A percentile compares a stretch with the other conserved stretches of the same genome.
phyloP scores from a whole-genome alignment of 2,888 invertebrate species.

The Apotomis capreana region DNA sequence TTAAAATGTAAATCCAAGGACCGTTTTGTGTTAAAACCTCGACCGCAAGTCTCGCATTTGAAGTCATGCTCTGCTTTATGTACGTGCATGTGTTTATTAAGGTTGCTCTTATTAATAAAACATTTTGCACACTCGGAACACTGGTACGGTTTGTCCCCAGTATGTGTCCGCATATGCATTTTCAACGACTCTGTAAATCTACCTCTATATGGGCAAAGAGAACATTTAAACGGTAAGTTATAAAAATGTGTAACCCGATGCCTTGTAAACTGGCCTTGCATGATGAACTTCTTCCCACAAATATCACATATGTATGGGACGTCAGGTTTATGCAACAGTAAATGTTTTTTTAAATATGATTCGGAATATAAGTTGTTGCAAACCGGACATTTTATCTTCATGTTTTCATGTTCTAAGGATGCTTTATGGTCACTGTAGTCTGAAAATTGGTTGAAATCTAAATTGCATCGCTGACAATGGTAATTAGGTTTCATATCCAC shows the following conservation, averaged over 20 bases:
- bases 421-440: conserved; percentile 66
- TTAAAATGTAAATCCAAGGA: conserved; percentile 69
- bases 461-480: conserved; percentile 63
- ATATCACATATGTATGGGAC: conserved; percentile 69
- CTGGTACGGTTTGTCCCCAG: conserved; percentile 74
- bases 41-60: conserved; percentile 68
- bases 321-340: conserved; percentile 59
- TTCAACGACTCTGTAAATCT: conserved; percentile 70
- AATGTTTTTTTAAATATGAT: conserved; percentile 66
- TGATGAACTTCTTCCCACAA: conserved; percentile 69
- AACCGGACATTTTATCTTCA: conserved; percentile 60
- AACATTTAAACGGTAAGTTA: conserved; percentile 61
- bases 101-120: conserved; percentile 73
- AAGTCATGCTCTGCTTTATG: conserved; percentile 66
- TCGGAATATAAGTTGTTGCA: conserved; percentile 67
- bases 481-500: conserved; percentile 47
- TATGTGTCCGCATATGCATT: conserved; percentile 75
- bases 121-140: conserved; percentile 68
- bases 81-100: conserved; percentile 68
- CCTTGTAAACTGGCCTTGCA: conserved; percentile 63
- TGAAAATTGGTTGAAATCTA: conserved; percentile 60
- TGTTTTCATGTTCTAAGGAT: conserved; percentile 67
- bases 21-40: conserved; percentile 68
- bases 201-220: conserved; percentile 71
- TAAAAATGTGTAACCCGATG: conserved; percentile 72